phyloP scores from a whole-genome alignment of 2,888 invertebrate species.

The Neocrepidodera transversa region DNA sequence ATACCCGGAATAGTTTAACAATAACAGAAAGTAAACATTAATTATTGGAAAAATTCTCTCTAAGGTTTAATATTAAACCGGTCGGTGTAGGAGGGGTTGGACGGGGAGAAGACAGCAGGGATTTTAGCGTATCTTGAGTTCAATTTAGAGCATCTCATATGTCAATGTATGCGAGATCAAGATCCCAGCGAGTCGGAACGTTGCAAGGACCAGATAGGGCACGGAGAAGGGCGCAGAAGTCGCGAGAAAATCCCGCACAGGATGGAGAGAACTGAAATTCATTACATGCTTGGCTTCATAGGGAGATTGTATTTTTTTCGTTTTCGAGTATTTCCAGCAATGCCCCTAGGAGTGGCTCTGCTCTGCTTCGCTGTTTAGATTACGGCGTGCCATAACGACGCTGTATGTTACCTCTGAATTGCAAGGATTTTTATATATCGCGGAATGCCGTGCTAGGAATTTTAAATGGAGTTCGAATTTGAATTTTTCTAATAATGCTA shows the following conservation, averaged over 20 bases:
- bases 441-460: conserved; percentile 36
- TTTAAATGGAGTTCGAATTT: conserved; percentile 35
- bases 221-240: conserved; percentile 35
- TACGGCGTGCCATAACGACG: conserved; percentile 39
- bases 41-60: conserved; percentile 9
- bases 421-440: conserved; percentile 37
- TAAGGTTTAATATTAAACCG: conserved; percentile 19
- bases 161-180: conserved; percentile 53
- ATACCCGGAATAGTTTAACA: no score
- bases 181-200: conserved; percentile 49
- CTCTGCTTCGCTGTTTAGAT: conserved; percentile 40
- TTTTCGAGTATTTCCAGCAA: conserved; percentile 53
- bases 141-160: conserved; percentile 53
- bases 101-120: conserved; percentile 28
- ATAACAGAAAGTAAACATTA: conserved; percentile 14
- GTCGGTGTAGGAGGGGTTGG: conserved; percentile 13
- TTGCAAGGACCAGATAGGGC: conserved; percentile 43
- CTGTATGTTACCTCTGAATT: conserved; percentile 35
- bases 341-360: conserved; percentile 47
- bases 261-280: conserved; percentile 57
- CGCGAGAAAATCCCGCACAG: conserved; percentile 47
- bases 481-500: conserved; percentile 35
- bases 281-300: conserved; percentile 60
- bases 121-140: conserved; percentile 44
- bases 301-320: conserved; percentile 59